These are phyloP conservation scores for Oryzias javanicus DNA, from an alignment of 2,113 vertebrate species.

Conservation along the genomic window DNA sequence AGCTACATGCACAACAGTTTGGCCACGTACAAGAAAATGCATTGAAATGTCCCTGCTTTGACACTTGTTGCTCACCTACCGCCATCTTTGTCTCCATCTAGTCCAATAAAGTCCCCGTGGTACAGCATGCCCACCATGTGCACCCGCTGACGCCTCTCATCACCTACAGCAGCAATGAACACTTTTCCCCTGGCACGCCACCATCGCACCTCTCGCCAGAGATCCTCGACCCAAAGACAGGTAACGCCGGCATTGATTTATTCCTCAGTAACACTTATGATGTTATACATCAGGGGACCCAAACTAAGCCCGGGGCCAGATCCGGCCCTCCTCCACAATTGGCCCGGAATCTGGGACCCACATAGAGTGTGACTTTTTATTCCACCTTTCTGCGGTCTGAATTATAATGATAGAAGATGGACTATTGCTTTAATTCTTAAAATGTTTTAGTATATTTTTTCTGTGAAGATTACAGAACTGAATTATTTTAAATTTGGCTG, in stretches of 20 bases:
- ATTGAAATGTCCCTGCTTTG: not conserved
- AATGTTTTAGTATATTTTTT: too few relatives aligned
- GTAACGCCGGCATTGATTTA: conserved; percentile 62
- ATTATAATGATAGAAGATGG: too few relatives aligned
- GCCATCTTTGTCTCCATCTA: conserved; percentile 53
- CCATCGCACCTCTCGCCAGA: conserved; percentile 85
- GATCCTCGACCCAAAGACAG: conserved; percentile 82
- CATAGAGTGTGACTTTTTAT: too few relatives aligned
- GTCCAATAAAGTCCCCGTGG: conserved; percentile 97
- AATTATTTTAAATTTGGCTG: too few relatives aligned
- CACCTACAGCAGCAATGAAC: conserved; percentile 98
- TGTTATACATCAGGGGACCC: too few relatives aligned
- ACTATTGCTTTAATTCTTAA: too few relatives aligned
- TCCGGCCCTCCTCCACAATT: too few relatives aligned
- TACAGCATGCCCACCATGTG: conserved; percentile 90
- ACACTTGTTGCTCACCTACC: not conserved
- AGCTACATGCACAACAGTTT: not conserved
- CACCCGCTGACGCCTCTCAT: conserved; percentile 97
- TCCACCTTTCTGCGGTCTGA: too few relatives aligned
- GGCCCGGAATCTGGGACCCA: too few relatives aligned
- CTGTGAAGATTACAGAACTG: too few relatives aligned
- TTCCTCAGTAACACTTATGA: not conserved
- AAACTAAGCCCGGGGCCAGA: too few relatives aligned
- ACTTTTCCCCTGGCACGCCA: conserved; percentile 70
- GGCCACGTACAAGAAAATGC: not conserved